Conservation (phyloP, 2,113 vertebrate species). For the Toxotes jaculatrix region DNA sequence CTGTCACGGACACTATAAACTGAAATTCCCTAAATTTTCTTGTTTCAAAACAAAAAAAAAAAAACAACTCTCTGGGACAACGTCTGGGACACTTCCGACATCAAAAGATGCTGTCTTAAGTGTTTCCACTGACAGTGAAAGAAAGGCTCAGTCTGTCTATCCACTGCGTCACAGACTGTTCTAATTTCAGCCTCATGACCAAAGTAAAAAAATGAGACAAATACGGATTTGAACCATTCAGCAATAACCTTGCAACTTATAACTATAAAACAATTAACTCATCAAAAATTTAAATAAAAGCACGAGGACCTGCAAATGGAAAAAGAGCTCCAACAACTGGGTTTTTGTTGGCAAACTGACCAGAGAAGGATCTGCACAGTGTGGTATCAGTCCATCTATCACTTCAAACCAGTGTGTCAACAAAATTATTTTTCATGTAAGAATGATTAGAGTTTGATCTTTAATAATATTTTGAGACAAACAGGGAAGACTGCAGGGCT, state of each 20-base stretch:
- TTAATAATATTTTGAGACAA: not conserved
- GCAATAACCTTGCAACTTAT: not conserved
- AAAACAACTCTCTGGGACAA: not conserved
- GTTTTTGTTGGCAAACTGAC: not conserved
- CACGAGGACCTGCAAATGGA: not conserved
- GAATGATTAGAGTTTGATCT: not conserved
- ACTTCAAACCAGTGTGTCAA: too few relatives aligned
- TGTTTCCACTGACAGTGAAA: not conserved
- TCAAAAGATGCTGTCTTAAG: not conserved
- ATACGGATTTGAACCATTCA: not conserved
- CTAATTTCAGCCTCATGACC: not conserved
- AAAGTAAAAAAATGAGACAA: not conserved
- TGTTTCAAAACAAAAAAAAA: not conserved
- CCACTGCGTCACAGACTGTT: not conserved
- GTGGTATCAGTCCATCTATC: not conserved
- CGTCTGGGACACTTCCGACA: not conserved
- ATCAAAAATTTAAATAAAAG: not conserved
- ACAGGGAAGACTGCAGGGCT: not conserved
- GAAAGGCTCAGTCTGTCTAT: not conserved
- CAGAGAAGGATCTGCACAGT: not conserved
- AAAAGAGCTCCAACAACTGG: not conserved
- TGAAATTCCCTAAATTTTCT: conserved; percentile 17
- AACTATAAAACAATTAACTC: not conserved
- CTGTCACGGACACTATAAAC: conserved; percentile 21
- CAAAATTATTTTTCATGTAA: too few relatives aligned